Conservation (phyloP, 2,888 invertebrate genomes). For the Sarcophaga carnaria region DNA sequence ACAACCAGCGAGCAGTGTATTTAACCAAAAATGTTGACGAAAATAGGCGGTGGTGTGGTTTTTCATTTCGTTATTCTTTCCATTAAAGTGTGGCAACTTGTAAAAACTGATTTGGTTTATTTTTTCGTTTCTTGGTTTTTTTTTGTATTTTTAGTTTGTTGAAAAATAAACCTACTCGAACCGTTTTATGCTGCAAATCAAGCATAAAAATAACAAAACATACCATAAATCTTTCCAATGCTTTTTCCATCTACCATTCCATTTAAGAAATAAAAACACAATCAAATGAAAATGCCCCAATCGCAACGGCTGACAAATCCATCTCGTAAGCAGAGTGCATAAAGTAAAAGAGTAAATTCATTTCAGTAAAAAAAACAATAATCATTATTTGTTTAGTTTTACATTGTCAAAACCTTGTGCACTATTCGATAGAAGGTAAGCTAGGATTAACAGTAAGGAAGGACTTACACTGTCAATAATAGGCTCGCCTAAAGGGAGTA, state of each 20-base stretch:
- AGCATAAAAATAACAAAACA: conserved; percentile 46
- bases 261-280: neutral
- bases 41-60: conserved; percentile 57
- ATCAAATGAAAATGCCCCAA: conserved; percentile 12
- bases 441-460: too few species aligned
- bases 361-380: neutral
- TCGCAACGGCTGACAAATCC: conserved; percentile 11
- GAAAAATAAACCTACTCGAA: conserved; percentile 38
- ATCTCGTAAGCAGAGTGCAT: conserved; percentile 23
- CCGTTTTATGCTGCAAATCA: conserved; percentile 51
- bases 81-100: conserved; percentile 57
- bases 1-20: conserved; percentile 6
- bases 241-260: conserved; percentile 10
- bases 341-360: conserved; percentile 5
- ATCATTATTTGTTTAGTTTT: too few species aligned
- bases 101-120: conserved; percentile 16
- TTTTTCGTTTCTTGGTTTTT: too few species aligned
- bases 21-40: conserved; percentile 47
- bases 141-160: neutral
- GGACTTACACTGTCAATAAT: too few species aligned
- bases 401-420: too few species aligned
- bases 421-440: too few species aligned
- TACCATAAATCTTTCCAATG: conserved; percentile 26
- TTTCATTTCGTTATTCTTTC: conserved; percentile 6
- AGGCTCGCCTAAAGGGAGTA: too few species aligned